Evolutionary conservation across 2,113 vertebrate genomes (phyloP).

Genomic region (Prionailurus bengalensis): DNA sequence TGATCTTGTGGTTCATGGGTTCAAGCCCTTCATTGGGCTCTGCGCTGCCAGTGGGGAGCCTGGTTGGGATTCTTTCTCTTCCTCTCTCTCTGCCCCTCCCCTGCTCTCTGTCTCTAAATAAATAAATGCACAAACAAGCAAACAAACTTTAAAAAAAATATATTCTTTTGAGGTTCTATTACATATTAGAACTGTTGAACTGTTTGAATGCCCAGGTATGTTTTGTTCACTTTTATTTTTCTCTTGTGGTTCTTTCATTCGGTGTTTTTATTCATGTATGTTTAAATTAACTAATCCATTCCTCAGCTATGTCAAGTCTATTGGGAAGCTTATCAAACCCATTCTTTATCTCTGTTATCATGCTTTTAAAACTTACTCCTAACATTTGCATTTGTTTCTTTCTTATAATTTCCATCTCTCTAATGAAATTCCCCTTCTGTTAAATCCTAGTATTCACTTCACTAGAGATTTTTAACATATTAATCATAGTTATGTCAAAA

Average conservation of each 20-base stretch:
- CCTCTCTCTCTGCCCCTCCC: too few species aligned
- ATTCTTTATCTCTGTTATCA: neutral
- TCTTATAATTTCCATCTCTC: neutral
- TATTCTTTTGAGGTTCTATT: neutral
- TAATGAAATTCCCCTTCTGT: neutral
- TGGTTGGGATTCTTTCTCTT: too few species aligned
- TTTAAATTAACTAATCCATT: neutral
- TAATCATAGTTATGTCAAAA: neutral
- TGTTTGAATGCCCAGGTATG: neutral
- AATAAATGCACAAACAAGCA: too few species aligned
- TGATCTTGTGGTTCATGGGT: too few species aligned
- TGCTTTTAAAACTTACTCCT: neutral
- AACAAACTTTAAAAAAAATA: too few species aligned
- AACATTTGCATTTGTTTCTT: neutral
- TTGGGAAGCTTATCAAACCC: neutral
- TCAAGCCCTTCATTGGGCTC: too few species aligned
- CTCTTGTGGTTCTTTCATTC: neutral
- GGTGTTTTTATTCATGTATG: neutral
- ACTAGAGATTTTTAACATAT: neutral
- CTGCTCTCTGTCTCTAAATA: too few species aligned
- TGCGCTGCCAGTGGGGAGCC: too few species aligned
- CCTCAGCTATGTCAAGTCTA: neutral
- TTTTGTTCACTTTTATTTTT: neutral
- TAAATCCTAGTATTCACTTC: neutral
- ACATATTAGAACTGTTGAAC: neutral